Base-by-base conservation (phyloP, 2,888 invertebrate species). In the Drosophila formosana region DNA sequence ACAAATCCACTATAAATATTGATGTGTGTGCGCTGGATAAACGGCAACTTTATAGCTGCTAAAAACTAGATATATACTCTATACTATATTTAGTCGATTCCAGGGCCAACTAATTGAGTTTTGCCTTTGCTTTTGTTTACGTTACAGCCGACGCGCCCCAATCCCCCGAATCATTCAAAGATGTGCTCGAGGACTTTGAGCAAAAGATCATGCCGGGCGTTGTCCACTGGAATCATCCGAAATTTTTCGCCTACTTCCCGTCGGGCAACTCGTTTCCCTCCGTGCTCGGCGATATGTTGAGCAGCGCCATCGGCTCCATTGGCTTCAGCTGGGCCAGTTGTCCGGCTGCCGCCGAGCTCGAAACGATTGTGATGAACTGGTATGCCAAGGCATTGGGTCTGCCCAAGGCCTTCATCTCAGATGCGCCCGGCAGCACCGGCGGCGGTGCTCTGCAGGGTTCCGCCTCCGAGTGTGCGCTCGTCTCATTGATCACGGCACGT, bases 311-410 rank as follows among this genome's bases (percentile, higher is more conserved):
- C 57, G 97, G 97, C 18, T 96, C 96, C 86, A 96, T 98, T 78
- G 98, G 98, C 83, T 98, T 98, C 92, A 97, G 97, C 62, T 98
- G 98, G 98, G 97, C 96, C 7, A 96, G 97, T 3, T 96, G 96
- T 92, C 97, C 97, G 9, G 96, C 97, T 0, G 95, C 96, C 75
- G 96, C 97, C n/a, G 97, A 97, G 92, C 92, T 97, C 51, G 97
- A 97, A 92, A 96, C 95, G 0, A 95, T 97, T 70, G 95, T 97
- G 1, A 93, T 96, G 80, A 96, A 97, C 89, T 97, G 97, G 97
- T 94, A 96, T 75, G 96, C 96, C 46, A 95, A 94, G 91, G 95
- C 95, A 1, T 94, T 97, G 56, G 95, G 95, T 45, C 93, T 97
- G 4, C 97, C 97, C 0, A 93, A 94, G 64, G 94, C 94, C 30